A percentile compares a stretch with the other conserved stretches of the same genome.
phyloP scores from a whole-genome alignment of 2,113 vertebrate species.

The Clarias macrocephalus region DNA sequence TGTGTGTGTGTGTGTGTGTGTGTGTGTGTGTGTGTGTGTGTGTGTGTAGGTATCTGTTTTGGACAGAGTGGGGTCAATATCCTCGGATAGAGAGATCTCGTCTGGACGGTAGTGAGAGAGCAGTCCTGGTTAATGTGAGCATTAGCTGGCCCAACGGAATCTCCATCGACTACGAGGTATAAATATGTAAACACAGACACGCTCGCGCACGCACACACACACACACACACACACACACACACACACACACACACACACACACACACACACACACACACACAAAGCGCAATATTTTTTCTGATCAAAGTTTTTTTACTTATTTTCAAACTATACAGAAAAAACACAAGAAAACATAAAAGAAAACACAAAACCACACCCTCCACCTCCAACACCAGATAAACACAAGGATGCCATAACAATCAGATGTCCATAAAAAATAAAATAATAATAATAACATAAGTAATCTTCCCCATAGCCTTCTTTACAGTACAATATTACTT shows the following conservation, averaged over 20 bases:
- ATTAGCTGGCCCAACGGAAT: slow-evolving; percentile 99
- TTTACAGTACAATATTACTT: no score
- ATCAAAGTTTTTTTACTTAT: no score
- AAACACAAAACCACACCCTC: no score
- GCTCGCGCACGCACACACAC: neutral
- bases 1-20: neutral
- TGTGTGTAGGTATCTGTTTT: slow-evolving; percentile 87
- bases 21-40: slow-evolving; percentile 35
- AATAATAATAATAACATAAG: no score
- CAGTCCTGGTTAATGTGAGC: slow-evolving; percentile 88
- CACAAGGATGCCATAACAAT: no score
- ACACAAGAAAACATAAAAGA: no score
- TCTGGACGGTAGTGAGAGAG: slow-evolving; percentile 84
- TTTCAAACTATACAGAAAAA: no score
- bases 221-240: neutral
- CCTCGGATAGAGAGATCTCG: slow-evolving; percentile 92
- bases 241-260: neutral
- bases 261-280: neutral
- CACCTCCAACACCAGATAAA: no score
- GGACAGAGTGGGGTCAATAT: slow-evolving; percentile 98
- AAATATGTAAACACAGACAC: neutral
- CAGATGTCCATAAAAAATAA: no score
- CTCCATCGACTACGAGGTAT: slow-evolving; percentile 93
- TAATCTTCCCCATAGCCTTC: no score
- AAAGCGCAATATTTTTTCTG: neutral